Percentiles rank a stretch among this genome's conserved stretches.
phyloP scores from a whole-genome alignment of 2,797 vertebrate genomes.

The Melanotaenia maccullochi region DNA sequence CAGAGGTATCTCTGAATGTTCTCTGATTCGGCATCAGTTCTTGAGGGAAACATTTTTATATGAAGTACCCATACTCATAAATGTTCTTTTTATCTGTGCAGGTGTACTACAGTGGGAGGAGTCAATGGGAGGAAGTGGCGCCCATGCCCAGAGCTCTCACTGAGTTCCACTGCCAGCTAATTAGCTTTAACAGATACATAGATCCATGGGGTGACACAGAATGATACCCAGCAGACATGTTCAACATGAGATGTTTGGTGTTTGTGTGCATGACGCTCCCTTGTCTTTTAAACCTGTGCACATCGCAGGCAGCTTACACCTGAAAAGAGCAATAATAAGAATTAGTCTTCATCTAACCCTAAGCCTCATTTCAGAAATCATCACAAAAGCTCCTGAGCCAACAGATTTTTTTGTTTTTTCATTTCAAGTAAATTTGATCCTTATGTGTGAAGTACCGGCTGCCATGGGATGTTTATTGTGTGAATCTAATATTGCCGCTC shows the following conservation, averaged over 20 bases:
- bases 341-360: constrained; percentile 8
- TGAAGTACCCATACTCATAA: neutral
- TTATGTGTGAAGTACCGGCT: constrained; percentile 8
- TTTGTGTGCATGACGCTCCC: constrained; percentile 9
- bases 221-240: constrained; percentile 21
- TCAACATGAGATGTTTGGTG: neutral
- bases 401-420: constrained; percentile 38
- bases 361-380: constrained; percentile 29
- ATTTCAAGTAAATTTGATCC: constrained; percentile 24
- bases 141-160: constrained; percentile 96
- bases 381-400: constrained; percentile 24
- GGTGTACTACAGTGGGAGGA: constrained; percentile 92
- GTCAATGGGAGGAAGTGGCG: constrained; percentile 95
- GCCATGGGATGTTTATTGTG: constrained; percentile 20
- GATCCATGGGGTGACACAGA: constrained; percentile 88
- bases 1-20: no score
- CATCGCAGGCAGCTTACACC: constrained; percentile 24
- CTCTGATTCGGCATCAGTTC: no score
- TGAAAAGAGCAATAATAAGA: constrained; percentile 19
- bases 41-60: neutral
- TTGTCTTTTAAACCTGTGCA: constrained; percentile 16
- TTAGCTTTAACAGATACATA: constrained; percentile 93
- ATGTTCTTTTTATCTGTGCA: constrained; percentile 63
- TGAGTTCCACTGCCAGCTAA: constrained; percentile 95
- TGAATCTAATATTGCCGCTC: constrained; percentile 39